A percentile compares a stretch with the other conserved stretches of the same genome.
These are phyloP conservation scores for Dermochelys coriacea DNA, from an alignment of 2,797 vertebrate genomes.

Conservation along the genomic window DNA sequence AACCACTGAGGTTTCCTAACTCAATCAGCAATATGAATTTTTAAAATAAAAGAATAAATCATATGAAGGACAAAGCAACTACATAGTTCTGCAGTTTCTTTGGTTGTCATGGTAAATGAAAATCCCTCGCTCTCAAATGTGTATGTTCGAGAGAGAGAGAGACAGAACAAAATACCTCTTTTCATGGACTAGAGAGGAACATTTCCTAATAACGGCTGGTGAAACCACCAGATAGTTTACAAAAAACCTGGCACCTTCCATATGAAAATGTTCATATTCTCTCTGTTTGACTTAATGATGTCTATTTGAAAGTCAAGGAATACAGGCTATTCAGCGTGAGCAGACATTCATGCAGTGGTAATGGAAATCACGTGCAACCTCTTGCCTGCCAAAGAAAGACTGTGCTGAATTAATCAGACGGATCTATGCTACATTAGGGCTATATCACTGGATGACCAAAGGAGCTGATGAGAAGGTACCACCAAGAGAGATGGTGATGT, in stretches of 20 bases:
- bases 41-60: slow-evolving; percentile 12
- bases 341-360: slow-evolving; percentile 4
- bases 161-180: slow-evolving; percentile 27
- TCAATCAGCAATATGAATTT: slow-evolving; percentile 6
- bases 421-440: neutral
- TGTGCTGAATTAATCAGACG: neutral
- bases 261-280: slow-evolving; percentile 36
- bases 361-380: slow-evolving; percentile 51
- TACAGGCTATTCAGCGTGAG: slow-evolving; percentile 5
- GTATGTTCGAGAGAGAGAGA: slow-evolving; percentile 25
- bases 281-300: neutral
- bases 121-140: slow-evolving; percentile 33
- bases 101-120: slow-evolving; percentile 73
- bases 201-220: slow-evolving; percentile 13
- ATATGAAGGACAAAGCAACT: slow-evolving; percentile 45
- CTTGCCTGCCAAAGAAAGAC: slow-evolving; percentile 29
- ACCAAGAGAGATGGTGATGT: neutral
- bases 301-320: neutral
- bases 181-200: slow-evolving; percentile 23
- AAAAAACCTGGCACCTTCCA: slow-evolving; percentile 43
- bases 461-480: neutral
- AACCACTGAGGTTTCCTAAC: slow-evolving; percentile 58
- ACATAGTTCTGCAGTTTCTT: slow-evolving; percentile 32
- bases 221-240: neutral
- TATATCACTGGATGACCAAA: neutral